phyloP scores from a whole-genome alignment of 2,888 invertebrate genomes.

The Lymantria monacha region DNA sequence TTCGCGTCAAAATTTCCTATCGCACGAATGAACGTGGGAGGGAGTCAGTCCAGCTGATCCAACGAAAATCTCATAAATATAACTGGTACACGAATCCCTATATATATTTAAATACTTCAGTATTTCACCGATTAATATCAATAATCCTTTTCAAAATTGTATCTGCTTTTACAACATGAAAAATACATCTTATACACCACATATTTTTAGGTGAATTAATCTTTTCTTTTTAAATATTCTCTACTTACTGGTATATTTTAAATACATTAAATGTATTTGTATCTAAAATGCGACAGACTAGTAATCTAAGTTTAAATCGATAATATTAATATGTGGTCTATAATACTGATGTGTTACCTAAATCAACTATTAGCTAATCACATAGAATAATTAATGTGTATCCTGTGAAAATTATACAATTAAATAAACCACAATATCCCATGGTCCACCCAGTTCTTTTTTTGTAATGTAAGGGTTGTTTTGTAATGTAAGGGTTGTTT shows the following conservation, averaged over 20 bases:
- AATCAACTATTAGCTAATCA: conserved; percentile 36
- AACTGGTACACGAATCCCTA: neutral
- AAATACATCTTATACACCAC: conserved; percentile 45
- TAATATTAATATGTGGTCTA: conserved; percentile 47
- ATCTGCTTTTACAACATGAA: conserved; percentile 41
- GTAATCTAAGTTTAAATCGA: conserved; percentile 28
- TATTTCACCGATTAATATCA: neutral
- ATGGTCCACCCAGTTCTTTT: no score
- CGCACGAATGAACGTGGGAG: neutral
- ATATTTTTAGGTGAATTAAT: conserved; percentile 25
- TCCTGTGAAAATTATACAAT: conserved; percentile 1
- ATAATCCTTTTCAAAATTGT: conserved; percentile 7
- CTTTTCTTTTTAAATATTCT: conserved; percentile 1
- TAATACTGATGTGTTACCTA: conserved; percentile 60
- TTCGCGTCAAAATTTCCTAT: no score
- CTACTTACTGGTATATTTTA: conserved; percentile 12
- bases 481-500: no score
- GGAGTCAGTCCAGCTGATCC: conserved; percentile 28
- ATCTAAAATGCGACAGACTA: conserved; percentile 49
- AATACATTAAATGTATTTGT: conserved; percentile 15
- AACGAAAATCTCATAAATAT: conserved; percentile 10
- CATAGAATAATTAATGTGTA: conserved; percentile 21
- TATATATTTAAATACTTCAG: neutral
- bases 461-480: no score
- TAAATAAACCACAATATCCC: neutral